Percentiles rank a stretch among this genome's conserved stretches.
These are phyloP conservation scores for Heliothis peltigera DNA, from an alignment of 2,888 invertebrate species.

Conservation along the genomic window DNA sequence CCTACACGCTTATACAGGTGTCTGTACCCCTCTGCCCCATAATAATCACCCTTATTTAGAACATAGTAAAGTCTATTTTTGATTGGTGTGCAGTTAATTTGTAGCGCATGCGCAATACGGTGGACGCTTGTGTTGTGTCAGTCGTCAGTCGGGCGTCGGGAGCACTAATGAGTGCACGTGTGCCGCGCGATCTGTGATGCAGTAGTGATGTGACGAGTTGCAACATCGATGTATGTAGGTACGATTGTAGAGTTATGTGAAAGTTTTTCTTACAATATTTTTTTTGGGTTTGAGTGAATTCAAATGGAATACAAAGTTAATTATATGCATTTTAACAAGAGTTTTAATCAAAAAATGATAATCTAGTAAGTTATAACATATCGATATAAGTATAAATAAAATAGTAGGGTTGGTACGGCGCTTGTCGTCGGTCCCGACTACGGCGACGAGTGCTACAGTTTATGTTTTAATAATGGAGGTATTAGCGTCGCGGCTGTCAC, in stretches of 20 bases:
- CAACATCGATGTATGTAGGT: conserved; percentile 65
- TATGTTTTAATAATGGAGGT: conserved; percentile 82
- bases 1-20: conserved; percentile 84
- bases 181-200: conserved; percentile 27
- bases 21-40: conserved; percentile 63
- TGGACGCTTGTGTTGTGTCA: conserved; percentile 76
- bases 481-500: conserved; percentile 70
- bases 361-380: conserved; percentile 8
- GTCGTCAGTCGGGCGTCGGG: conserved; percentile 72
- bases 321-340: no score
- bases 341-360: no score
- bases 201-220: conserved; percentile 76
- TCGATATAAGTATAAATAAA: not conserved
- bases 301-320: conserved; percentile 13
- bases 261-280: not conserved
- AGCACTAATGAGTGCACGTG: conserved; percentile 68
- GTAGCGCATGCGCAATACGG: conserved; percentile 69
- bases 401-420: conserved; percentile 19
- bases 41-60: conserved; percentile 60
- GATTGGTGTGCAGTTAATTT: conserved; percentile 36
- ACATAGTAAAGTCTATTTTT: conserved; percentile 59
- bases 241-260: conserved; percentile 19
- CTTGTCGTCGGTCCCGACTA: conserved; percentile 27
- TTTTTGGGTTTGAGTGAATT: not conserved
- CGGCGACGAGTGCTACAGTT: conserved; percentile 64